These are phyloP conservation scores for Triops longicaudatus DNA, from an alignment of 1,140 invertebrate genomes.

Conservation along the genomic window DNA sequence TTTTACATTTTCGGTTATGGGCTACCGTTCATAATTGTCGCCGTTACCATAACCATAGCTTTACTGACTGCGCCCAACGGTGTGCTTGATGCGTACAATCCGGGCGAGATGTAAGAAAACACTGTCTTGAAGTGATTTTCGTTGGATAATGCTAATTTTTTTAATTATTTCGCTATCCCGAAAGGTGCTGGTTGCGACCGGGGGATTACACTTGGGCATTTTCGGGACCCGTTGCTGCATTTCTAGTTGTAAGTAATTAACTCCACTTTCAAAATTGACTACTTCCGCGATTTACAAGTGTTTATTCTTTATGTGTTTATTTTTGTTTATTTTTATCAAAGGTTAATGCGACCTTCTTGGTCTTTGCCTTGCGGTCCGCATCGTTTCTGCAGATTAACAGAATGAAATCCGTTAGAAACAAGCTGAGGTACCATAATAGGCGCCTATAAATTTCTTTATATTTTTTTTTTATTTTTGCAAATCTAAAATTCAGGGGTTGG, in stretches of 20 bases:
- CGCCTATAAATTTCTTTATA: no score
- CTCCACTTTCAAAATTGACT: neutral
- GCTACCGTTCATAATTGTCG: conserved; percentile 40
- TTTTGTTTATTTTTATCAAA: neutral
- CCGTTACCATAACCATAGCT: conserved; percentile 41
- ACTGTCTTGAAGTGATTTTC: no score
- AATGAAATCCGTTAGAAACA: neutral
- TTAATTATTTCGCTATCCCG: conserved; percentile 47
- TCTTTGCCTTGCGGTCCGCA: neutral
- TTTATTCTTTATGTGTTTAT: neutral
- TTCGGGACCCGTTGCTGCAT: conserved; percentile 45
- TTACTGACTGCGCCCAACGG: conserved; percentile 43
- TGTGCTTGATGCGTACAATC: conserved; percentile 30
- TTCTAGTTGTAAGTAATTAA: conserved; percentile 41
- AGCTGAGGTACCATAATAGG: neutral
- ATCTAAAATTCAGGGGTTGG: conserved; percentile 40
- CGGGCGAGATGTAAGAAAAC: conserved; percentile 24
- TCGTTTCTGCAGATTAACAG: conserved; percentile 16
- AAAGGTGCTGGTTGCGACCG: conserved; percentile 48
- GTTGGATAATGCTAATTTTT: conserved; percentile 32
- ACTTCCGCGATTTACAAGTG: neutral
- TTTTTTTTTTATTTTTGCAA: neutral
- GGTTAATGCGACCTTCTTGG: conserved; percentile 16
- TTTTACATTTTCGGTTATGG: conserved; percentile 48
- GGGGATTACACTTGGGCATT: conserved; percentile 49